Percentiles rank a stretch among this genome's conserved stretches.
These are phyloP conservation scores for Scopus umbretta DNA, from an alignment of 2,113 vertebrate genomes.

Conservation along the genomic window DNA sequence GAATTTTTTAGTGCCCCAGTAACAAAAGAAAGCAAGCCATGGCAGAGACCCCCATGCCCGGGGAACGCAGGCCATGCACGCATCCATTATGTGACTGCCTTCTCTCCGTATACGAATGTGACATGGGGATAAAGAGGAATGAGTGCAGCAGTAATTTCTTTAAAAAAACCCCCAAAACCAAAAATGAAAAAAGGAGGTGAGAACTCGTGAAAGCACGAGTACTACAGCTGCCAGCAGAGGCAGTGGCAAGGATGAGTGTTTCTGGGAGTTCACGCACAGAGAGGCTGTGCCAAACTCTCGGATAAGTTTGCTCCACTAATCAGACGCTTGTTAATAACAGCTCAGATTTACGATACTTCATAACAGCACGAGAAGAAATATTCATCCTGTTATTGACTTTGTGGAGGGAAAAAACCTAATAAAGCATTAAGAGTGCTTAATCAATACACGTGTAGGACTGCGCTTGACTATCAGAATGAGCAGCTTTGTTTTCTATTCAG, in stretches of 20 bases:
- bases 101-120: neutral
- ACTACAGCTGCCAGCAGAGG: neutral
- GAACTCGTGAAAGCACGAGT: neutral
- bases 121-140: neutral
- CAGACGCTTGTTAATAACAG: conserved; percentile 2
- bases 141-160: neutral
- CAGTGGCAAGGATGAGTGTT: neutral
- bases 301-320: conserved; percentile 10
- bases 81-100: accelerated
- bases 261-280: neutral
- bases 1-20: neutral
- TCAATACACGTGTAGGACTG: conserved; percentile 19
- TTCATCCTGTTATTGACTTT: conserved; percentile 46
- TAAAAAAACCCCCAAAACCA: too few relatives aligned
- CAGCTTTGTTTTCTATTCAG: conserved; percentile 44
- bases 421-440: conserved; percentile 51
- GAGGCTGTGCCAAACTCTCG: neutral
- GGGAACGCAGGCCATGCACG: accelerated
- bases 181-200: neutral
- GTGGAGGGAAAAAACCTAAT: conserved; percentile 50
- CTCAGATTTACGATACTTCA: conserved; percentile 45
- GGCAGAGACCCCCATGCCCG: neutral
- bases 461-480: neutral
- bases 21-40: neutral
- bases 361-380: conserved; percentile 40